These are phyloP conservation scores for Catostomus latipinnis DNA, from an alignment of 2,797 vertebrate species.

Conservation along the genomic window DNA sequence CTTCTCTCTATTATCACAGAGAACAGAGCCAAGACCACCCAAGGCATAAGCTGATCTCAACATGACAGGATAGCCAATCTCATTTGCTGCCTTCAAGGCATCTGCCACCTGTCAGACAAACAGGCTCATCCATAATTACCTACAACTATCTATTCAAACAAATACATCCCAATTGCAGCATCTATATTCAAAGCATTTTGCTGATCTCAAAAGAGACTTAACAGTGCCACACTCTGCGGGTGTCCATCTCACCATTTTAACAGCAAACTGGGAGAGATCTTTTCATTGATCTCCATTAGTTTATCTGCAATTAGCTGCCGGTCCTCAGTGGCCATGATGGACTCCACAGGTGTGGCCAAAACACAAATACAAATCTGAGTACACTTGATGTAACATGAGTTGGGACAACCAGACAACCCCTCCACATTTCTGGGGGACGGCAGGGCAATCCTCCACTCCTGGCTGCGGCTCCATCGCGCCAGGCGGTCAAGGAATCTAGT, in stretches of 20 bases:
- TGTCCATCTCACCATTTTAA: slow-evolving; percentile 82
- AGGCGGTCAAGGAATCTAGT: too few species aligned
- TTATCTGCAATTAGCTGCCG: slow-evolving; percentile 92
- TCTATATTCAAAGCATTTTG: neutral
- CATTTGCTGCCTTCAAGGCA: slow-evolving; percentile 87
- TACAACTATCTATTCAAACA: neutral
- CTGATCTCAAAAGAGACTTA: neutral
- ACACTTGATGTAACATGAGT: too few species aligned
- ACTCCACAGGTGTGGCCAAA: slow-evolving; percentile 91
- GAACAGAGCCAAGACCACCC: slow-evolving; percentile 93
- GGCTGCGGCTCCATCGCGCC: too few species aligned
- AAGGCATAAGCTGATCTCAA: slow-evolving; percentile 92
- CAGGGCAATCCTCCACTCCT: too few species aligned
- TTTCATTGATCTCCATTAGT: slow-evolving; percentile 91
- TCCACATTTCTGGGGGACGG: too few species aligned
- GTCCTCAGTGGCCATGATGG: slow-evolving; percentile 96
- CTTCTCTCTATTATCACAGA: slow-evolving; percentile 84
- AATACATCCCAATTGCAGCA: neutral
- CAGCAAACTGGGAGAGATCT: slow-evolving; percentile 94
- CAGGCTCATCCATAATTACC: neutral
- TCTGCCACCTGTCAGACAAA: slow-evolving; percentile 81
- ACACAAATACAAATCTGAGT: slow-evolving; percentile 63
- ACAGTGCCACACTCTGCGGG: neutral
- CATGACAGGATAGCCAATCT: slow-evolving; percentile 94
- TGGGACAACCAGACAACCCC: too few species aligned